Conservation (phyloP, 2,888 invertebrate genomes). For the Coelinius sp. region DNA sequence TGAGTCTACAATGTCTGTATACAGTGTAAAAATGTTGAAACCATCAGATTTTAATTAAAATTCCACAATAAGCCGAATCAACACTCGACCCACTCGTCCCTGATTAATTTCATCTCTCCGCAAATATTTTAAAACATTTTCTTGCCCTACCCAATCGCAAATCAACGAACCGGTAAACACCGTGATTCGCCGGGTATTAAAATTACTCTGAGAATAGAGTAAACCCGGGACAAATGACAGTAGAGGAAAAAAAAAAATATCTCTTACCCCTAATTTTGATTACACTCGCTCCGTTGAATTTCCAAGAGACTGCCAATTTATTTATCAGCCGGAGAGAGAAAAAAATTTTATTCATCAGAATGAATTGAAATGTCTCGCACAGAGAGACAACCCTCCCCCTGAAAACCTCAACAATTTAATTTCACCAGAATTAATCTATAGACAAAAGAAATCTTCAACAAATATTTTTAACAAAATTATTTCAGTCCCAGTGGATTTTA, state of each 20-base stretch:
- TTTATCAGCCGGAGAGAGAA: neutral
- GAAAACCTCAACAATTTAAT: neutral
- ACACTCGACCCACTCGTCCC: conserved; percentile 27
- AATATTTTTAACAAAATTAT: neutral
- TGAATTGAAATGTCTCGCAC: neutral
- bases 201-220: conserved; percentile 43
- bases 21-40: conserved; percentile 4
- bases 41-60: conserved; percentile 34
- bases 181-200: conserved; percentile 55
- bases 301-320: neutral
- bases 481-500: neutral
- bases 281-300: neutral
- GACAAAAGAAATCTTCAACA: neutral
- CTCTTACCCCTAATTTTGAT: conserved; percentile 14
- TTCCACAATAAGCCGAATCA: conserved; percentile 28
- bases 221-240: neutral
- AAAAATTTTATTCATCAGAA: neutral
- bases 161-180: conserved; percentile 54
- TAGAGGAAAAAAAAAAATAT: neutral
- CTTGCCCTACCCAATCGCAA: conserved; percentile 32
- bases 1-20: neutral
- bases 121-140: conserved; percentile 29
- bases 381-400: neutral
- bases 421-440: neutral
- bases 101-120: conserved; percentile 40